Percentiles rank a stretch among this genome's conserved stretches.
These are phyloP conservation scores for Bagarius yarrelli DNA, from an alignment of 2,113 vertebrate species.

Conservation along the genomic window DNA sequence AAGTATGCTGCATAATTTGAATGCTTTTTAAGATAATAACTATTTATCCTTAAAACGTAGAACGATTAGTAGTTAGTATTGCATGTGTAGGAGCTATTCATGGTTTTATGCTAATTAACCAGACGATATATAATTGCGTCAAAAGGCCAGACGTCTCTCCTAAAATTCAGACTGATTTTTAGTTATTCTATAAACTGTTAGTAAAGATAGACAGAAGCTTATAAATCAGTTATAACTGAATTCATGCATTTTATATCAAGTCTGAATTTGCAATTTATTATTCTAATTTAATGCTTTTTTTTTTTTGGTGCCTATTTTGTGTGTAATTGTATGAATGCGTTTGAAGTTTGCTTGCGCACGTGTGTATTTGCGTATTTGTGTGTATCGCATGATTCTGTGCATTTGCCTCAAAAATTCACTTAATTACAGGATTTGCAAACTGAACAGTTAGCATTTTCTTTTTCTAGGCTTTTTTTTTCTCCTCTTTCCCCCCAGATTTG, in stretches of 20 bases:
- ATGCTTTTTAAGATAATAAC: not conserved
- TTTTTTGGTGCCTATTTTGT: not conserved
- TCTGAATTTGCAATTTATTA: not conserved
- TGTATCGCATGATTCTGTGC: not conserved
- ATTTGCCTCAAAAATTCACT: not conserved
- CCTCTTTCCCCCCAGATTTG: too few relatives aligned
- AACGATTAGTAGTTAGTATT: not conserved
- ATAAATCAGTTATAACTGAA: not conserved
- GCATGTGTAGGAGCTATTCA: not conserved
- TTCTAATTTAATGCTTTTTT: not conserved
- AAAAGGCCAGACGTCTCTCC: not conserved
- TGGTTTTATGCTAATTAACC: not conserved
- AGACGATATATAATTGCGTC: not conserved
- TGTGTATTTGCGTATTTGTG: not conserved
- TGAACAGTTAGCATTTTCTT: slow-evolving; percentile 2
- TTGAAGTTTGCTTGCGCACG: too few relatives aligned
- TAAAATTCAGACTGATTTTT: not conserved
- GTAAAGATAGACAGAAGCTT: too few relatives aligned
- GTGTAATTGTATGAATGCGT: too few relatives aligned
- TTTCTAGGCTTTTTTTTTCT: not conserved
- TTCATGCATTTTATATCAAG: not conserved
- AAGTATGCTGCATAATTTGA: not conserved
- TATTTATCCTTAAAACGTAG: too few relatives aligned
- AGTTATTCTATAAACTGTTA: not conserved
- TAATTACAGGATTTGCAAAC: slow-evolving; percentile 3